Conservation (phyloP, 2,113 vertebrate species). For the Polypterus bichir region DNA sequence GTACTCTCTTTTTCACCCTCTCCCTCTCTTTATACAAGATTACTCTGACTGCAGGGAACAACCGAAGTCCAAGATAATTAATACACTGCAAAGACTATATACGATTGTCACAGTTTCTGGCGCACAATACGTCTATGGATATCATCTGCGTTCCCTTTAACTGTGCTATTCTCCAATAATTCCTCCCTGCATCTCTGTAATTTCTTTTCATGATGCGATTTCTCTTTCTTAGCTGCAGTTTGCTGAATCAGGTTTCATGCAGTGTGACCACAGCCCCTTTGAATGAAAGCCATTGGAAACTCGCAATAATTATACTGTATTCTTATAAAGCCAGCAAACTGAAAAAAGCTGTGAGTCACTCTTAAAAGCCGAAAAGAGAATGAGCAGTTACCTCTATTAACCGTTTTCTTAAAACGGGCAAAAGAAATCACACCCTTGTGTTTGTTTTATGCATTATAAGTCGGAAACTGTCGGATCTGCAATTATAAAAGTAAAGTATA, state of each 20-base stretch:
- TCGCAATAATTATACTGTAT: background rate
- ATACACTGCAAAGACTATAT: no score
- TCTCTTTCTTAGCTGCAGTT: background rate
- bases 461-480: background rate
- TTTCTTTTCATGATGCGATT: background rate
- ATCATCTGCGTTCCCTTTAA: no score
- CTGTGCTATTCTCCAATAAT: no score
- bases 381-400: background rate
- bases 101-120: no score
- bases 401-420: background rate
- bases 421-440: background rate
- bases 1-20: no score
- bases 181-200: background rate
- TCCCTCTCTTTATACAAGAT: no score
- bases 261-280: background rate
- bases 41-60: no score
- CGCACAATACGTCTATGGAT: no score
- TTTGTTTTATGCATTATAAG: background rate
- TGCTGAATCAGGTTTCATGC: background rate
- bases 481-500: constrained; percentile 17
- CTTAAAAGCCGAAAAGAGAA: background rate
- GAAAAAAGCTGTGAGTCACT: background rate
- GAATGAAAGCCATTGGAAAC: background rate
- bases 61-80: no score
- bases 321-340: background rate